These are phyloP conservation scores for Pterophyllum scalare DNA, from an alignment of 2,113 vertebrate genomes.

Conservation along the genomic window DNA sequence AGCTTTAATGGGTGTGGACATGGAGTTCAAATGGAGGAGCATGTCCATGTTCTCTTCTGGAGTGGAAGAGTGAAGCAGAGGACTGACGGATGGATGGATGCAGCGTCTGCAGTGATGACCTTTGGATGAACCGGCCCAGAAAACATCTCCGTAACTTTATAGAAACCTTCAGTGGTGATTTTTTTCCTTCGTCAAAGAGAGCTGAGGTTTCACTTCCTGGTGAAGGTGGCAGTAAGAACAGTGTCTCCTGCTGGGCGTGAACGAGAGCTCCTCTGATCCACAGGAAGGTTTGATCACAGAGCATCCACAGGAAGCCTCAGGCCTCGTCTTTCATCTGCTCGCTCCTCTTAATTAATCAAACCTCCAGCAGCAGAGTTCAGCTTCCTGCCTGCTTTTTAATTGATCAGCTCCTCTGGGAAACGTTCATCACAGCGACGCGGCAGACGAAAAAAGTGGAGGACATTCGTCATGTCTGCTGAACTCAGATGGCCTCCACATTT, in stretches of 20 bases:
- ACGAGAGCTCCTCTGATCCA: background rate
- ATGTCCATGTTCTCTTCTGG: too few species aligned
- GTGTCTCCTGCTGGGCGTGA: background rate
- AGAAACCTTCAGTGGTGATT: too few species aligned
- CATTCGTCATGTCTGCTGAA: constrained; percentile 13
- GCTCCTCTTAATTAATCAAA: constrained; percentile 37
- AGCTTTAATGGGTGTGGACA: background rate
- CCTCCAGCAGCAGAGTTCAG: constrained; percentile 36
- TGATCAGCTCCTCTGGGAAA: constrained; percentile 6
- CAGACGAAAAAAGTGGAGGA: background rate
- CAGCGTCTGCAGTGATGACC: too few species aligned
- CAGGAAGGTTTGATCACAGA: background rate
- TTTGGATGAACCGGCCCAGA: too few species aligned
- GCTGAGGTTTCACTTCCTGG: background rate
- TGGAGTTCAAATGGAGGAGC: too few species aligned
- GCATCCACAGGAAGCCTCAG: constrained; percentile 14
- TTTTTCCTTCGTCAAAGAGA: rapidly evolving
- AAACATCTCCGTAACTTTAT: too few species aligned
- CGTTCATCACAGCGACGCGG: constrained; percentile 5
- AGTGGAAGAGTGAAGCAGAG: too few species aligned
- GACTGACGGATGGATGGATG: too few species aligned
- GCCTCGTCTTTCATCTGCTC: constrained; percentile 40
- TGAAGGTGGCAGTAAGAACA: background rate
- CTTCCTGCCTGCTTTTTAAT: constrained; percentile 26
- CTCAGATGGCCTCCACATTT: background rate